Percentiles rank a stretch among this genome's conserved stretches.
phyloP scores from a whole-genome alignment of 2,797 vertebrate species.

The Caiman crocodilus region DNA sequence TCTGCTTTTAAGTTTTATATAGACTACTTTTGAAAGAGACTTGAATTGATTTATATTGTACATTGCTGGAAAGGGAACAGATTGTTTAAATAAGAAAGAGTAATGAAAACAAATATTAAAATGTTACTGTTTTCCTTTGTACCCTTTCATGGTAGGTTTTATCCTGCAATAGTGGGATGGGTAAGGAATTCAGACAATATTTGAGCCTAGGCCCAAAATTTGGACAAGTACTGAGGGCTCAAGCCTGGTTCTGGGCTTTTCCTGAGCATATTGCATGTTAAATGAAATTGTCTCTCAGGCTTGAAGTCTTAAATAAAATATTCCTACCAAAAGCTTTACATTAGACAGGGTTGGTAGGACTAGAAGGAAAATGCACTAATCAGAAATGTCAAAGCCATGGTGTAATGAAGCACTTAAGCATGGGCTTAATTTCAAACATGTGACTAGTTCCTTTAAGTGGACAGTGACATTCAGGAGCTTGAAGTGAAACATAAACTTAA shows the following conservation, averaged over 20 bases:
- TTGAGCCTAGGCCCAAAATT: background rate
- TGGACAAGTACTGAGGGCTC: background rate
- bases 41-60: constrained; percentile 15
- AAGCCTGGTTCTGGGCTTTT: background rate
- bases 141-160: background rate
- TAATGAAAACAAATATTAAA: background rate
- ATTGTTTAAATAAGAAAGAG: background rate
- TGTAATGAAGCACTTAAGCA: constrained; percentile 2
- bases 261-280: background rate
- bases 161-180: background rate
- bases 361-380: background rate
- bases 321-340: background rate
- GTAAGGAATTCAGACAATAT: background rate
- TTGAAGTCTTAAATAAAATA: background rate
- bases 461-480: background rate
- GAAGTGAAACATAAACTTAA: background rate
- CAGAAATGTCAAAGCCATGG: background rate
- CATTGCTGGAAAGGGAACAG: background rate
- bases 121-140: background rate
- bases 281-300: background rate
- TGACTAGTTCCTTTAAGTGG: background rate
- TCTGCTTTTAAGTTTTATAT: constrained; percentile 35
- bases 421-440: background rate
- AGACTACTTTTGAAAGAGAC: background rate
- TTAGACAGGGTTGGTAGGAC: background rate